A percentile compares a stretch with the other conserved stretches of the same genome.
Conservation (phyloP, 2,888 invertebrate genomes). For the Drosophila quasianomalipes region DNA sequence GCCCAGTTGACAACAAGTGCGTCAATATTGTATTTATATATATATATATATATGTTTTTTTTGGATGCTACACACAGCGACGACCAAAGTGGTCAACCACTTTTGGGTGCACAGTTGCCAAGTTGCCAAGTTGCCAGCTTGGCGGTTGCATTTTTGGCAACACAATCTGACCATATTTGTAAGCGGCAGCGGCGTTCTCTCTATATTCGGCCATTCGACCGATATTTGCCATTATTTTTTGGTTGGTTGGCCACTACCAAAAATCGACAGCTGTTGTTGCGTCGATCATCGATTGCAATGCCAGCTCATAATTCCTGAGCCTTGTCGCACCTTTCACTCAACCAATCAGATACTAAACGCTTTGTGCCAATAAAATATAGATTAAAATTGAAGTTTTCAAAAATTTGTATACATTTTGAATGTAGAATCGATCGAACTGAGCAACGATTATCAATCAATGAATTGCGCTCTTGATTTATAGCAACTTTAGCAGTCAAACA, state of each 20-base stretch:
- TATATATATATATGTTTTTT: not conserved
- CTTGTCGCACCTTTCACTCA: conserved; percentile 69
- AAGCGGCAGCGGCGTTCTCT: conserved; percentile 45
- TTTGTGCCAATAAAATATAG: not conserved
- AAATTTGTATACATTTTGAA: not conserved
- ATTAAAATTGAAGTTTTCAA: not conserved
- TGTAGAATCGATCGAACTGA: not conserved
- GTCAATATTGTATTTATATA: conserved; percentile 45
- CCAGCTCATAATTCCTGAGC: conserved; percentile 65
- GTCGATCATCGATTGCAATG: conserved; percentile 16
- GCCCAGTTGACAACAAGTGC: conserved; percentile 70
- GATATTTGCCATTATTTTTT: conserved; percentile 71
- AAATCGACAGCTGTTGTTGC: conserved; percentile 46
- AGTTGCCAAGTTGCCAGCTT: conserved; percentile 34
- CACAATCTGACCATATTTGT: conserved; percentile 65
- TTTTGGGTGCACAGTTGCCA: conserved; percentile 60
- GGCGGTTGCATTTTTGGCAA: conserved; percentile 46
- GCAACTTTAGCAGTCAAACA: not conserved
- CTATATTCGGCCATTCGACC: conserved; percentile 69
- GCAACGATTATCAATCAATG: not conserved
- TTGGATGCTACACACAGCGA: conserved; percentile 56
- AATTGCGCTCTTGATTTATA: not conserved
- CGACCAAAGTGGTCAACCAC: conserved; percentile 60
- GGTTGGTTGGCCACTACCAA: conserved; percentile 13
- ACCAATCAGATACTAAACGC: conserved; percentile 5